phyloP scores from a whole-genome alignment of 2,888 invertebrate species.

The Mythimna albipuncta region DNA sequence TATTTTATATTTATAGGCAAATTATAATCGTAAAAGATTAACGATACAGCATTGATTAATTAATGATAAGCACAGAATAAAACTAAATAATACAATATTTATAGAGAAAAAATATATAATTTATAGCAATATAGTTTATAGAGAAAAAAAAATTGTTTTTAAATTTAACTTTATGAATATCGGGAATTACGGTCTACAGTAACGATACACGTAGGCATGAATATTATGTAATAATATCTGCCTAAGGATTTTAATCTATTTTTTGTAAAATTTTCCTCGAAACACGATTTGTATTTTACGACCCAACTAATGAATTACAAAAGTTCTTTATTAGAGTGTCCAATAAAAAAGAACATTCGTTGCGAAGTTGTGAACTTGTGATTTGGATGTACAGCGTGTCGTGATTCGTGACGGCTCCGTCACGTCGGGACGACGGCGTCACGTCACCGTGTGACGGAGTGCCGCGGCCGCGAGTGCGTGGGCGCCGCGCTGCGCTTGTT shows the following conservation, averaged over 20 bases:
- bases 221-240: slow-evolving; percentile 11
- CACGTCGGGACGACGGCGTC: slow-evolving; percentile 18
- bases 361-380: slow-evolving; percentile 24
- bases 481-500: slow-evolving; percentile 66
- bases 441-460: slow-evolving; percentile 2
- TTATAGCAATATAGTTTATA: too few relatives aligned
- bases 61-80: background rate
- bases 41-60: background rate
- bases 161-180: background rate
- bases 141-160: background rate
- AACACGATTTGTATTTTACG: slow-evolving; percentile 38
- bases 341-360: slow-evolving; percentile 19
- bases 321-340: slow-evolving; percentile 26
- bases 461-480: slow-evolving; percentile 54
- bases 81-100: background rate
- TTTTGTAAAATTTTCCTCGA: slow-evolving; percentile 25
- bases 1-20: background rate
- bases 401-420: slow-evolving; percentile 18
- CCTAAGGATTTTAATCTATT: slow-evolving; percentile 18
- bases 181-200: background rate
- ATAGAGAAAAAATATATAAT: background rate
- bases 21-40: background rate
- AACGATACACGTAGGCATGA: background rate
- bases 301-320: slow-evolving; percentile 37
- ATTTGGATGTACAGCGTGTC: slow-evolving; percentile 22